Evolutionary conservation across 1,140 invertebrate genomes (phyloP).

Genomic region (Drosophila repleta): DNA sequence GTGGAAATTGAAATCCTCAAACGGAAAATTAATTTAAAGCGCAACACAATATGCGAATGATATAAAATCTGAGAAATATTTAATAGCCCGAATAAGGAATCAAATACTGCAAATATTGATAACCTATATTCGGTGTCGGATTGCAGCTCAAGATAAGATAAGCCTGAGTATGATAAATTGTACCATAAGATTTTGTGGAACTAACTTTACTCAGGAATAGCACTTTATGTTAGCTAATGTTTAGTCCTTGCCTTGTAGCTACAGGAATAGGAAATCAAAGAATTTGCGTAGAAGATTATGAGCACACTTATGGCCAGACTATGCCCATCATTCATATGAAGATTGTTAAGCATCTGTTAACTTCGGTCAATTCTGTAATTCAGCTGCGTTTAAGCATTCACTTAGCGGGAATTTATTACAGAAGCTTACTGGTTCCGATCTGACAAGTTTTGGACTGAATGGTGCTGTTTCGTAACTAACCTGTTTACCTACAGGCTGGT

Average conservation of each 20-base stretch:
- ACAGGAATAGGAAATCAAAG: too few relatives aligned
- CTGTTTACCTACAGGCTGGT: slow-evolving; percentile 11
- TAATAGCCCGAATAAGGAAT: background rate
- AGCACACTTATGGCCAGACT: too few relatives aligned
- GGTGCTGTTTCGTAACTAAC: too few relatives aligned
- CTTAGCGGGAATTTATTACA: too few relatives aligned
- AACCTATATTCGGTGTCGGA: background rate
- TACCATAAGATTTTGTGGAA: background rate
- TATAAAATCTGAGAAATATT: background rate
- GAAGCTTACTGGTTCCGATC: too few relatives aligned
- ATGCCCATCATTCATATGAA: too few relatives aligned
- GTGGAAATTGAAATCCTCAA: slow-evolving; percentile 16
- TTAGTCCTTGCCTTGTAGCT: too few relatives aligned
- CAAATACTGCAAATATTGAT: background rate
- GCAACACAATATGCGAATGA: background rate
- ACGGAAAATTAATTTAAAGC: slow-evolving; percentile 3
- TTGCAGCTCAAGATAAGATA: background rate
- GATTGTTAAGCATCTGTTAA: too few relatives aligned
- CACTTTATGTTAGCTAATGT: slow-evolving; percentile 8
- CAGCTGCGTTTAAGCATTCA: too few relatives aligned
- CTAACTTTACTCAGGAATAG: background rate
- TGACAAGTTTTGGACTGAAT: too few relatives aligned
- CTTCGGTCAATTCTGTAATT: too few relatives aligned
- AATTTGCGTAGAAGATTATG: too few relatives aligned
- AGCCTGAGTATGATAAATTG: background rate